Evolutionary conservation across 1,140 invertebrate species (phyloP).

Genomic region (Bradysia coprophila): DNA sequence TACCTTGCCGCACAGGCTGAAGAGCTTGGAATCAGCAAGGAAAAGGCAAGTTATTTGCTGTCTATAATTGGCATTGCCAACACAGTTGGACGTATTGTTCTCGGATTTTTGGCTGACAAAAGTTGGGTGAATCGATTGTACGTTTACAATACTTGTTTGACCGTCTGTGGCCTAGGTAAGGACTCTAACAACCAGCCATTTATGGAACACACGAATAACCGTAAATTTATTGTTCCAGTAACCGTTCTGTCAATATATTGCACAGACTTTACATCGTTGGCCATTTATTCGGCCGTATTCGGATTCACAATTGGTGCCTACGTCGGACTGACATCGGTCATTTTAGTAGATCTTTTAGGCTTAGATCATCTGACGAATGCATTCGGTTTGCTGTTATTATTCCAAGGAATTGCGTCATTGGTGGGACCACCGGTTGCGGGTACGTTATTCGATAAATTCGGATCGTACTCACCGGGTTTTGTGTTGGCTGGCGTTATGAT

Average conservation of each 20-base stretch:
- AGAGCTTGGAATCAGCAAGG: slow-evolving; percentile 30
- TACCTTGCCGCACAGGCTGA: slow-evolving; percentile 53
- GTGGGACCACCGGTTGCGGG: slow-evolving; percentile 34
- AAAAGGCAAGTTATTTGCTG: slow-evolving; percentile 43
- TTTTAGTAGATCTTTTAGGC: slow-evolving; percentile 71
- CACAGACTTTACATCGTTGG: slow-evolving; percentile 42
- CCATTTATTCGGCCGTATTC: slow-evolving; percentile 61
- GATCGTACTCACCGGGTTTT: slow-evolving; percentile 73
- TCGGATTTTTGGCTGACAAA: slow-evolving; percentile 75
- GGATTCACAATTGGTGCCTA: slow-evolving; percentile 84
- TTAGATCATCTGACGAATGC: slow-evolving; percentile 79
- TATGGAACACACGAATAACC: too few relatives aligned
- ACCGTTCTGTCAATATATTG: slow-evolving; percentile 61
- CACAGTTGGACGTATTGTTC: slow-evolving; percentile 66
- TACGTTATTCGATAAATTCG: slow-evolving; percentile 50
- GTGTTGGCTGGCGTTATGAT: slow-evolving; percentile 66
- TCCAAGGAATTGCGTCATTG: slow-evolving; percentile 73
- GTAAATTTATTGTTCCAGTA: slow-evolving; percentile 41
- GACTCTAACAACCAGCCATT: too few relatives aligned
- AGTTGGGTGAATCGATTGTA: slow-evolving; percentile 70
- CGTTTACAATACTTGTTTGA: slow-evolving; percentile 76
- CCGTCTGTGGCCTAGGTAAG: slow-evolving; percentile 66
- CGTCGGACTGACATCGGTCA: slow-evolving; percentile 80
- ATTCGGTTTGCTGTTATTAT: slow-evolving; percentile 77
- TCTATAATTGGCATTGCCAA: slow-evolving; percentile 71